Evolutionary conservation across 1,140 invertebrate genomes (phyloP).

Genomic region (Pachyrhynchus sulphureomaculatus): DNA sequence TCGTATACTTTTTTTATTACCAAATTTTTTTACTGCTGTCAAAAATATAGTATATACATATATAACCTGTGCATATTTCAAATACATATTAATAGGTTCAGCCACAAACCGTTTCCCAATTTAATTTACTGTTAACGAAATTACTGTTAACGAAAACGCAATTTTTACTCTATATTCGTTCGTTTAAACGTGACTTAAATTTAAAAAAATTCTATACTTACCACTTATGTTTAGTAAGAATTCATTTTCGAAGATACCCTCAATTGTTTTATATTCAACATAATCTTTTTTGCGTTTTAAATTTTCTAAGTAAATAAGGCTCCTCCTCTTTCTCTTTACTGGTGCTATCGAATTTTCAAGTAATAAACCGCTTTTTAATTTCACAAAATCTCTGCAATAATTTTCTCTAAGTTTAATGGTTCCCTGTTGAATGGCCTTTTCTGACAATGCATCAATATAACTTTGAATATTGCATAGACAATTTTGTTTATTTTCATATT

Average conservation of each 20-base stretch:
- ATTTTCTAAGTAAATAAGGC: not conserved
- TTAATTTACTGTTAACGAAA: too few relatives aligned
- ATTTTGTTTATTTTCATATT: not conserved
- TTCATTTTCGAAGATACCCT: not conserved
- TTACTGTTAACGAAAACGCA: too few relatives aligned
- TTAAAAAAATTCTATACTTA: too few relatives aligned
- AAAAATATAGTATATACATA: too few relatives aligned
- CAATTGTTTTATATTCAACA: not conserved
- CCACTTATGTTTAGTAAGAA: too few relatives aligned
- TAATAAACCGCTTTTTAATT: not conserved
- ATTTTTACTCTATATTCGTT: too few relatives aligned
- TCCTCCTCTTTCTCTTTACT: not conserved
- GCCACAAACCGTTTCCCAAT: too few relatives aligned
- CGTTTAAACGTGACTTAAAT: too few relatives aligned
- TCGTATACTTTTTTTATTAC: too few relatives aligned
- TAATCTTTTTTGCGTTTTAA: not conserved
- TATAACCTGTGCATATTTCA: too few relatives aligned
- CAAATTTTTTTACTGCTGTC: too few relatives aligned
- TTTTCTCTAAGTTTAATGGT: not conserved
- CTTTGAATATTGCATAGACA: slow-evolving; percentile 5
- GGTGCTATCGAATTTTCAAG: not conserved
- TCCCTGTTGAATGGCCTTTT: not conserved
- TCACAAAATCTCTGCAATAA: not conserved
- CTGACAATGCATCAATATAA: not conserved
- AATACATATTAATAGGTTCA: too few relatives aligned